A percentile compares a stretch with the other conserved stretches of the same genome.
Evolutionary conservation across 1,140 invertebrate genomes (phyloP).

Genomic region (Drosophila guanche): DNA sequence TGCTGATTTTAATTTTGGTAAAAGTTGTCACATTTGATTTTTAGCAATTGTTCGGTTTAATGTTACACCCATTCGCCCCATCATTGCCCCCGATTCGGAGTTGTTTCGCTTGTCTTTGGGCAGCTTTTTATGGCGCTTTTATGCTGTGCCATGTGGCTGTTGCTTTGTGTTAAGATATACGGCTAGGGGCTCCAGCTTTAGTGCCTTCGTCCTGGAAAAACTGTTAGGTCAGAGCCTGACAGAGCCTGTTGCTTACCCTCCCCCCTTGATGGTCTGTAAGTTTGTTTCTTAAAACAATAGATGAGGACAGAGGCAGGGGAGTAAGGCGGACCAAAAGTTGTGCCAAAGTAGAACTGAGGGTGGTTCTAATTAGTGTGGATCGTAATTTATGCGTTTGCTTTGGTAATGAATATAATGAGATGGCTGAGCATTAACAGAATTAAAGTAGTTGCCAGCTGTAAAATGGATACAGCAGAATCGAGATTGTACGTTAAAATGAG

Average conservation of each 20-base stretch:
- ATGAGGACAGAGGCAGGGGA: conserved; percentile 3
- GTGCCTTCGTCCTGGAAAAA: conserved; percentile 14
- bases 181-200: conserved; percentile 44
- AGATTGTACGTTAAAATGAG: too few species aligned
- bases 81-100: neutral
- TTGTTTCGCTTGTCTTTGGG: conserved; percentile 27
- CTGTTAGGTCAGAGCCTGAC: neutral
- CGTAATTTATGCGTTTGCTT: conserved; percentile 23
- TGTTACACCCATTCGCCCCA: conserved; percentile 49
- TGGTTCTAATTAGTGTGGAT: conserved; percentile 31
- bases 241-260: conserved; percentile 30
- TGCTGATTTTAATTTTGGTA: conserved; percentile 79
- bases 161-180: conserved; percentile 56
- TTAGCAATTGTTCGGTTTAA: conserved; percentile 80
- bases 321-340: conserved; percentile 10
- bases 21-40: conserved; percentile 82
- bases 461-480: too few species aligned
- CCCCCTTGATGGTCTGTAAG: neutral
- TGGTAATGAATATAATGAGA: conserved; percentile 12
- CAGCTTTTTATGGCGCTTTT: conserved; percentile 61
- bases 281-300: conserved; percentile 27
- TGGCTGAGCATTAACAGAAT: neutral
- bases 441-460: too few species aligned
- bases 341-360: conserved; percentile 1
- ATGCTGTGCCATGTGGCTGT: conserved; percentile 55